Evolutionary conservation across 2,888 invertebrate species (phyloP).

Genomic region (Poecilus cupreus): DNA sequence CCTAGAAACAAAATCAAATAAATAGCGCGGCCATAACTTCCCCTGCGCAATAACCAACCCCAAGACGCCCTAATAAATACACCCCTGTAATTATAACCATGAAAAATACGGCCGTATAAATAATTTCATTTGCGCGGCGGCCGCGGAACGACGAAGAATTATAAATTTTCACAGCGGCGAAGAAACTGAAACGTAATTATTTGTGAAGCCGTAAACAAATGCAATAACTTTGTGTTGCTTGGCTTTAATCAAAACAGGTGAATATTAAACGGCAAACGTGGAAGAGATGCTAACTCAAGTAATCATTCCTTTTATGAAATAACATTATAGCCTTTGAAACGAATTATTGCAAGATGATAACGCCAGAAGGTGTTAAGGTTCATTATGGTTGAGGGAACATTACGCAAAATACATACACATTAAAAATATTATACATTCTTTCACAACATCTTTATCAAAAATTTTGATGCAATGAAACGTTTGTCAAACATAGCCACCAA

Average conservation of each 20-base stretch:
- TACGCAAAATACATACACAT: no score
- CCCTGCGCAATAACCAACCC: background rate
- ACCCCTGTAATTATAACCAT: constrained; percentile 8
- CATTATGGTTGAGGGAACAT: no score
- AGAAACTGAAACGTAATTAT: background rate
- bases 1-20: constrained; percentile 33
- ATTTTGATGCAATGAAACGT: no score
- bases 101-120: constrained; percentile 6
- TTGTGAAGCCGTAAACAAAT: background rate
- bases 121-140: constrained; percentile 5
- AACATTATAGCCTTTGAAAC: constrained; percentile 1
- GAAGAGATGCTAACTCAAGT: background rate
- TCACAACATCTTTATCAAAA: no score
- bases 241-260: constrained; percentile 14
- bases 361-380: background rate
- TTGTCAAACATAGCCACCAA: no score
- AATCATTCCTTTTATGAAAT: background rate
- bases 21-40: constrained; percentile 17
- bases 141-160: background rate
- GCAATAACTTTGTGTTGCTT: background rate
- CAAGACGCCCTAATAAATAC: background rate
- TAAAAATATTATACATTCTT: no score
- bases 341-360: background rate
- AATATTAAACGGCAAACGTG: background rate
- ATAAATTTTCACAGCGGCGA: background rate